A percentile compares a stretch with the other conserved stretches of the same genome.
Conservation (phyloP, 2,888 invertebrate species). For the Hemithea aestivaria region DNA sequence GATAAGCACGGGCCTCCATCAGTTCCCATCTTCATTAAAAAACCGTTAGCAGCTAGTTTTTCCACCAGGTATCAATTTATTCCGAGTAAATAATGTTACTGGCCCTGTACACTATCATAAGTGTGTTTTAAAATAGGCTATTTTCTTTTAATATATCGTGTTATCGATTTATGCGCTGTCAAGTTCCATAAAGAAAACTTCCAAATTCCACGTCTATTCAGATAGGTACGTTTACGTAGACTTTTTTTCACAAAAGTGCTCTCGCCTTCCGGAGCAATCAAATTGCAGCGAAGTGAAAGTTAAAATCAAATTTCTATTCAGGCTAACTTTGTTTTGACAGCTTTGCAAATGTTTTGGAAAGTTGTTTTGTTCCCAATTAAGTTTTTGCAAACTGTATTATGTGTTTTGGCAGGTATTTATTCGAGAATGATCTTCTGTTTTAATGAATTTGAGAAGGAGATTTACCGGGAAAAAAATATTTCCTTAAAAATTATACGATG, state of each 20-base stretch:
- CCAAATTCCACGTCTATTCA: background rate
- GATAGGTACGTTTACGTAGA: too few species aligned
- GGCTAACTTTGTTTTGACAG: conserved; percentile 42
- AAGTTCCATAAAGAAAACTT: conserved; percentile 14
- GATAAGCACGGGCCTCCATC: background rate
- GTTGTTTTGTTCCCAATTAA: conserved; percentile 47
- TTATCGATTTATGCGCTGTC: too few species aligned
- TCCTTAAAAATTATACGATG: too few species aligned
- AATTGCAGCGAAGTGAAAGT: conserved; percentile 27
- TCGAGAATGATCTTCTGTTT: too few species aligned
- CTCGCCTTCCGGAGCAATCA: too few species aligned
- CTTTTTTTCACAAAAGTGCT: too few species aligned
- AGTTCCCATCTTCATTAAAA: conserved; percentile 5
- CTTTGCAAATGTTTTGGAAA: conserved; percentile 42
- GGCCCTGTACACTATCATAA: background rate
- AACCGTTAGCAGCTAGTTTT: conserved; percentile 3
- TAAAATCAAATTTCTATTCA: conserved; percentile 40
- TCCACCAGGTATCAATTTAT: conserved; percentile 2
- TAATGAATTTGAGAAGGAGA: too few species aligned
- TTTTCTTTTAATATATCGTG: too few species aligned
- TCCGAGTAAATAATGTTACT: background rate
- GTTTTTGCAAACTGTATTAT: conserved; percentile 25
- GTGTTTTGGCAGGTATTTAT: too few species aligned
- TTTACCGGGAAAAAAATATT: too few species aligned
- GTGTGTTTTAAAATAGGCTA: too few species aligned